A percentile compares a stretch with the other conserved stretches of the same genome.
Conservation (phyloP, 2,888 invertebrate species). For the Drosophila cognata region DNA sequence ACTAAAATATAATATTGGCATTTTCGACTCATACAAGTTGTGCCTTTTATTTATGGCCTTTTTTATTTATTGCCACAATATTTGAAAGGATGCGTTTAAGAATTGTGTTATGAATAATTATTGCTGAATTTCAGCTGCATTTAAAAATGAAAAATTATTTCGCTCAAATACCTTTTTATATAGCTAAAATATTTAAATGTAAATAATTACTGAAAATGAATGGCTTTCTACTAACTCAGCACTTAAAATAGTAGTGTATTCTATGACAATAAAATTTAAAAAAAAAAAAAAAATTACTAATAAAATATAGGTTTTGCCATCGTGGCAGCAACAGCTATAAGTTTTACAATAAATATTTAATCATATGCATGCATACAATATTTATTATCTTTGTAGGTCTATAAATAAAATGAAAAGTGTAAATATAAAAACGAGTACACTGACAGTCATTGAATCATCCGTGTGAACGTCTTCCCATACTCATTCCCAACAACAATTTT, state of each 20-base stretch:
- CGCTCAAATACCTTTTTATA: neutral
- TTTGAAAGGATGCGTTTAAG: neutral
- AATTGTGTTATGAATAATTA: neutral
- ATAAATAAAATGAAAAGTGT: conserved; percentile 10
- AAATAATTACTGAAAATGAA: neutral
- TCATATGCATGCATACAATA: conserved; percentile 2
- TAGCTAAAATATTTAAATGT: neutral
- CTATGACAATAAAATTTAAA: neutral
- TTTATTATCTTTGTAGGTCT: neutral
- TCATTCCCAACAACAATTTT: conserved; percentile 40
- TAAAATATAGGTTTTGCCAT: neutral
- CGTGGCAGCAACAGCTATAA: neutral
- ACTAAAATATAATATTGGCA: conserved; percentile 19
- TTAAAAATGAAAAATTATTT: neutral
- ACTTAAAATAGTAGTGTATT: neutral
- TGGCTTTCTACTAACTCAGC: neutral
- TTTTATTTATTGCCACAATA: neutral
- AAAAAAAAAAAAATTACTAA: neutral
- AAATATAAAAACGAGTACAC: conserved; percentile 16
- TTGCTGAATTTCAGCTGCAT: neutral
- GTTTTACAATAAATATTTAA: conserved; percentile 11
- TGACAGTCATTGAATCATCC: conserved; percentile 28
- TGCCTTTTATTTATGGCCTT: conserved; percentile 15
- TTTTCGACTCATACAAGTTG: conserved; percentile 9
- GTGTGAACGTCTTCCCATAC: conserved; percentile 8